A percentile compares a stretch with the other conserved stretches of the same genome.
These are phyloP conservation scores for Trachurus trachurus DNA, from an alignment of 2,797 vertebrate genomes.

Conservation along the genomic window DNA sequence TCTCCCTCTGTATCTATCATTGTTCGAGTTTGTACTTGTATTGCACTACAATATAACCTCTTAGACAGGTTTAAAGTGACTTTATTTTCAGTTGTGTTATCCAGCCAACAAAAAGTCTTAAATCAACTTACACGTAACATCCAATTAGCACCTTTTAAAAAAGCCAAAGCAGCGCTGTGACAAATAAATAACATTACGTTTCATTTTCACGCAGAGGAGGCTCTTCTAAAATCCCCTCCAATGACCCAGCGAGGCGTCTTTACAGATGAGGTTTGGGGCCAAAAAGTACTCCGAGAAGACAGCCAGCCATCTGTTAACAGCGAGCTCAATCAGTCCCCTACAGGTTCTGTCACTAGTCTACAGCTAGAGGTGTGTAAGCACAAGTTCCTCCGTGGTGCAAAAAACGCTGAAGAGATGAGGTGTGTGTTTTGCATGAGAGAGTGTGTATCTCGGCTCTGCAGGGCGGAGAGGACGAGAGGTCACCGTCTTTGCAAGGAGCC, in stretches of 20 bases:
- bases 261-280: conserved; percentile 45
- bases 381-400: conserved; percentile 42
- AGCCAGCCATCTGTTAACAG: conserved; percentile 72
- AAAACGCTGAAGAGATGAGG: conserved; percentile 47
- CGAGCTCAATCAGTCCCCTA: conserved; percentile 63
- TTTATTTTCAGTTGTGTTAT: conserved; percentile 44
- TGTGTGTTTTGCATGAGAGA: conserved; percentile 62
- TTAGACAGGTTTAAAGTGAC: conserved; percentile 41
- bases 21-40: conserved; percentile 62
- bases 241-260: conserved; percentile 51
- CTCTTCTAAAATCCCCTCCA: conserved; percentile 21
- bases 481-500: conserved; percentile 51
- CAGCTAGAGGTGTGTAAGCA: conserved; percentile 58
- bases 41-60: conserved; percentile 33
- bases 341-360: conserved; percentile 65
- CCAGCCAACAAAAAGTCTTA: conserved; percentile 12
- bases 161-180: conserved; percentile 14
- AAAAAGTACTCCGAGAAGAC: conserved; percentile 47
- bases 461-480: conserved; percentile 70
- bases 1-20: conserved; percentile 54
- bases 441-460: conserved; percentile 51
- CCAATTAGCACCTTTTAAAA: conserved; percentile 28
- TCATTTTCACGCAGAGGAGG: conserved; percentile 49
- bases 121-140: conserved; percentile 24
- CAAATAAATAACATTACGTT: conserved; percentile 49